These are phyloP conservation scores for Brachionichthys hirsutus DNA, from an alignment of 2,113 vertebrate species.

Conservation along the genomic window DNA sequence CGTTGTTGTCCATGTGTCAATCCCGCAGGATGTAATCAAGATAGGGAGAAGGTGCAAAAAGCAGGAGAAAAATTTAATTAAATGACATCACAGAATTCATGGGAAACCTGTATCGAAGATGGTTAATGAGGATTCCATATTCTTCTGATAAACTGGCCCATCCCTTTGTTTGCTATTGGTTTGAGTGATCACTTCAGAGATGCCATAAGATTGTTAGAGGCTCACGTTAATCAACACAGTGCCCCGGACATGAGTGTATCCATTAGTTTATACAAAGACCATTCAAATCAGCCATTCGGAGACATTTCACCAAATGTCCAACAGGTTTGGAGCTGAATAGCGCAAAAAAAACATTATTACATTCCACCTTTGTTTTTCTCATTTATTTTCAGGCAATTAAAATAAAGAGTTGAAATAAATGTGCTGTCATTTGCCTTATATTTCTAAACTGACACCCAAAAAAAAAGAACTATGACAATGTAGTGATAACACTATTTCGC, in stretches of 20 bases:
- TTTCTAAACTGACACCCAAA: conserved; percentile 64
- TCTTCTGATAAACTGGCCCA: conserved; percentile 53
- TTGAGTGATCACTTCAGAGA: conserved; percentile 59
- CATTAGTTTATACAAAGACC: conserved; percentile 66
- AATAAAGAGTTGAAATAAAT: conserved; percentile 67
- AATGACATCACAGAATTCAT: neutral
- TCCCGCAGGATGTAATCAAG: neutral
- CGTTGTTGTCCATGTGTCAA: neutral
- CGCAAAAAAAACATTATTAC: conserved; percentile 52
- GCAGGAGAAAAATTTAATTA: too few species aligned
- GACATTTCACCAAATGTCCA: conserved; percentile 81
- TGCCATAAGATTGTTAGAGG: conserved; percentile 53
- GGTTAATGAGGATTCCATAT: conserved; percentile 5
- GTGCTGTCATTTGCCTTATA: conserved; percentile 52
- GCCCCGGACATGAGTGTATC: conserved; percentile 36
- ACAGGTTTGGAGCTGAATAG: conserved; percentile 68
- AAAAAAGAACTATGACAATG: too few species aligned
- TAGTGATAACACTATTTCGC: conserved; percentile 84
- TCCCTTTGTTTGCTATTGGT: conserved; percentile 70
- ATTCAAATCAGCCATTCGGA: conserved; percentile 69
- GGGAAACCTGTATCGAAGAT: conserved; percentile 19
- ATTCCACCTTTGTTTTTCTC: conserved; percentile 52
- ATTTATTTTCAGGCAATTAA: conserved; percentile 74
- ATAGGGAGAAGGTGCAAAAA: too few species aligned
- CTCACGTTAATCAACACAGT: conserved; percentile 46